Base-by-base conservation (phyloP, 2,888 invertebrate genomes). In the Lepidochrysops patricia region DNA sequence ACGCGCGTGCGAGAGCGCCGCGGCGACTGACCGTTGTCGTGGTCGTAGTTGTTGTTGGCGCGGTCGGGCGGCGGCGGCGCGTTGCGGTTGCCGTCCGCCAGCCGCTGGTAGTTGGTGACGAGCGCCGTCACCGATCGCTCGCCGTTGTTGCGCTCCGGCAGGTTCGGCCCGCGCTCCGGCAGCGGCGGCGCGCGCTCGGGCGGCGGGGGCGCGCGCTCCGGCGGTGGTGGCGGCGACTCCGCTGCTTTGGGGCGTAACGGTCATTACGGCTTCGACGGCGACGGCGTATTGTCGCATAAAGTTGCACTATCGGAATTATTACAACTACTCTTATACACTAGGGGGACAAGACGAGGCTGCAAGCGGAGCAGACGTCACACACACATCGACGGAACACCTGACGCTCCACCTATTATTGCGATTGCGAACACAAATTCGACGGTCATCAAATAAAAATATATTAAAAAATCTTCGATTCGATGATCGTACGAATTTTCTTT, bases 31-130 rank as follows among this genome's bases (percentile, higher is more conserved):
- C 65, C 81, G 82, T 19, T 6, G 43, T 43, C 19, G 4, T 7
- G 13, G 4, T 37, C 58, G 23, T 67, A 63, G 64, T 79, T 80
- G 49, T 75, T 70, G 63, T 77, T 79, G 54, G 54, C 43, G 43
- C 43, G 54, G 54, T 54, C 52, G 13, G 27, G 52, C 52, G 52
- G 27, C 49, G 63, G 70, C 43, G 82, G 81, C 34, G 68, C 58
- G 57, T 67, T 69, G 4, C 69, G 70, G 57, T 75, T 74, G 52
- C 70, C 73, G 27, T 76, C 73, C 2, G 72, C 68, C 77, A 84
- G 80, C 19, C 82, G 85, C 66, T 88, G 88, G 69, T 84, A 89
- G 66, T 82, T 85, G 69, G 82, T 87, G 12, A 89, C 88, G 4
- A 89, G 66, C 0, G 86, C 79, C 0, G 84, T 82, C 0, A 88